These are phyloP conservation scores for Alcedo atthis DNA, from an alignment of 2,797 vertebrate species.

Conservation along the genomic window DNA sequence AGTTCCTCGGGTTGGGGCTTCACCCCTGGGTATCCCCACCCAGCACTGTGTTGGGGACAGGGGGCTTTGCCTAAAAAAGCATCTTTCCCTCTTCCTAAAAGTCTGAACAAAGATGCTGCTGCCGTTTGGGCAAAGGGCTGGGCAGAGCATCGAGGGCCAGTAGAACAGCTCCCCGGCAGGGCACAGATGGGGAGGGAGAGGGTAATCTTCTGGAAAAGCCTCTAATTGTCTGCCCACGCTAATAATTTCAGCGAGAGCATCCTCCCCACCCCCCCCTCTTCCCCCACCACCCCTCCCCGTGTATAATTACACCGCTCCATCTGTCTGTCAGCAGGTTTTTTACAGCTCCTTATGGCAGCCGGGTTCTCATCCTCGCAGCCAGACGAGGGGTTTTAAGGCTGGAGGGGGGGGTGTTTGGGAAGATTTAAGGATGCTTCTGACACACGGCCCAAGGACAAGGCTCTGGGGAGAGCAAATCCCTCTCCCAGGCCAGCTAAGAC, in stretches of 20 bases:
- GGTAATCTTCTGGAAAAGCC: constrained; percentile 86
- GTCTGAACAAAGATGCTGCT: neutral
- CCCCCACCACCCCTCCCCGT: constrained; percentile 63
- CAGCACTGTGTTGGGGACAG: too few species aligned
- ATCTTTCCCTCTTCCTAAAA: neutral
- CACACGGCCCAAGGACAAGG: constrained; percentile 65
- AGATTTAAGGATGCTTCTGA: constrained; percentile 79
- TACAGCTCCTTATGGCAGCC: constrained; percentile 70
- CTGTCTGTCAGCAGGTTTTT: constrained; percentile 87
- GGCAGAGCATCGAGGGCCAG: constrained; percentile 43
- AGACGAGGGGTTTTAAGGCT: neutral
- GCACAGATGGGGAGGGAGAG: constrained; percentile 84
- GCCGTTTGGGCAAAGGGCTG: constrained; percentile 56
- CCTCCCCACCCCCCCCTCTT: constrained; percentile 74
- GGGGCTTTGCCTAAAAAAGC: neutral
- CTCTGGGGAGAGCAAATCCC: constrained; percentile 69
- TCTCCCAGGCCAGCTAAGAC: constrained; percentile 20
- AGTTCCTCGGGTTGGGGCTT: neutral
- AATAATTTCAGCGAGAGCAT: constrained; percentile 76
- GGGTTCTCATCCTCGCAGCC: constrained; percentile 29
- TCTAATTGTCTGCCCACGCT: constrained; percentile 86
- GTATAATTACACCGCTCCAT: constrained; percentile 89
- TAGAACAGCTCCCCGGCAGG: constrained; percentile 61
- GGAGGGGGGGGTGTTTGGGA: neutral
- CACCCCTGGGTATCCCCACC: rapidly evolving